Base-by-base conservation (phyloP, 2,888 invertebrate species). In the Acanthococcus lagerstroemiae region DNA sequence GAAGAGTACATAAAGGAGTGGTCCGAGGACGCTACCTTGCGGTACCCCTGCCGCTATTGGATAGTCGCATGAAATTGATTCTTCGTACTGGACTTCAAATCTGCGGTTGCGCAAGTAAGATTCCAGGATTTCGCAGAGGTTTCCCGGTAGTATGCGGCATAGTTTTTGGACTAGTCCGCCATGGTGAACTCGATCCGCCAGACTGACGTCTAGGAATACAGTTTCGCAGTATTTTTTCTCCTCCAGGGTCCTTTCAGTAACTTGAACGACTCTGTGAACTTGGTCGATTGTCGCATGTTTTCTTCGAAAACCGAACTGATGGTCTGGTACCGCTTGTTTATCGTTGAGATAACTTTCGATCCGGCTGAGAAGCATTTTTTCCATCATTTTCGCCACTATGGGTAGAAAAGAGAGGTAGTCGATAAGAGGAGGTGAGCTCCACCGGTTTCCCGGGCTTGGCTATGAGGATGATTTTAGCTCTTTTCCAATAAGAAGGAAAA, bases 11-110 rank as follows among this genome's bases (percentile, higher is more conserved):
- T 61, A 52, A 19, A 56, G 48, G 21, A 6, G 21, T 4, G 27
- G 48, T 12, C 4, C 45, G 2, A 56, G 25, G 15, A 26, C 37
- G 15, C 56, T 30, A 44, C 56, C 22, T 55, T 65, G 30, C 6
- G 54, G 52, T 7, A 63, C 54, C 6, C 63, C 54, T 48, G 44
- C 63, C 22, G 21, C 17, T 19, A 63, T 52, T 22, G 54, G 37
- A 19, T 21, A 52, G 15, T 60, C 24, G 19, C 17, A 26, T 46
- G 46, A 60, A 22, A 26, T 45, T 25, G 45, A 19, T n/a, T 25
- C n/a, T 4, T 60, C 46, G 25, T n/a, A 22, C 17, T 30, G 21
- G 24, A 63, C 52, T 7, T 55, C 30, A 27, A 55, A 55, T 4
- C 27, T 21, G 19, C 19, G n/a, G n/a, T 55, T 27, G 17, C 21